A percentile compares a stretch with the other conserved stretches of the same genome.
These are phyloP conservation scores for Malurus melanocephalus DNA, from an alignment of 2,113 vertebrate genomes.

Conservation along the genomic window DNA sequence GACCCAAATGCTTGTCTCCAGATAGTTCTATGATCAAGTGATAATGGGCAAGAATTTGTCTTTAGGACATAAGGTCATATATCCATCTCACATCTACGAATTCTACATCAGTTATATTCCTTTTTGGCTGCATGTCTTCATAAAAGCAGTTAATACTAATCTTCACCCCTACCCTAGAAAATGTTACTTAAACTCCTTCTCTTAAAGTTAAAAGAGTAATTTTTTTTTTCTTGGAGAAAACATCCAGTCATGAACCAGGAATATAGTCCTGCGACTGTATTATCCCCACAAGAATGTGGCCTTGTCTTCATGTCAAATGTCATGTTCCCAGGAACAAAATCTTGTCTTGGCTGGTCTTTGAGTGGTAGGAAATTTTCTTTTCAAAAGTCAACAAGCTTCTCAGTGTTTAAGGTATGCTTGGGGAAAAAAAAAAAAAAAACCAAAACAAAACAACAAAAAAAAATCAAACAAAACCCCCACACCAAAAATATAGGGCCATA, in stretches of 20 bases:
- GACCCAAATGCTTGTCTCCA: background rate
- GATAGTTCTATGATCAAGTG: background rate
- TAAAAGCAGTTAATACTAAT: background rate
- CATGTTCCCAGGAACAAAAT: rapidly evolving
- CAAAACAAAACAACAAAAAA: no score
- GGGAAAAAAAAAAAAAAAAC: no score
- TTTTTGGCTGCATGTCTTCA: background rate
- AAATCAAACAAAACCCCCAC: no score
- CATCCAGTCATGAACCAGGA: background rate
- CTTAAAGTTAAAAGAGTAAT: background rate
- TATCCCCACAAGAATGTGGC: background rate
- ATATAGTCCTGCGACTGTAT: background rate
- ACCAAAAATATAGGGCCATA: background rate
- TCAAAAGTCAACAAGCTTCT: background rate
- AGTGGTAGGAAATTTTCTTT: background rate
- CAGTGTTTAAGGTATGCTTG: background rate
- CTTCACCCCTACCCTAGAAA: background rate
- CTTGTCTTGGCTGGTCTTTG: background rate
- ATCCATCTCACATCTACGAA: background rate
- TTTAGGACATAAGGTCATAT: background rate
- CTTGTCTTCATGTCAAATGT: background rate
- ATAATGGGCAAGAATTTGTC: background rate
- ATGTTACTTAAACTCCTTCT: background rate
- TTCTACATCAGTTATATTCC: background rate
- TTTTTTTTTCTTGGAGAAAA: background rate